Evolutionary conservation across 1,140 invertebrate species (phyloP).

Genomic region (Homalodisca vitripennis): DNA sequence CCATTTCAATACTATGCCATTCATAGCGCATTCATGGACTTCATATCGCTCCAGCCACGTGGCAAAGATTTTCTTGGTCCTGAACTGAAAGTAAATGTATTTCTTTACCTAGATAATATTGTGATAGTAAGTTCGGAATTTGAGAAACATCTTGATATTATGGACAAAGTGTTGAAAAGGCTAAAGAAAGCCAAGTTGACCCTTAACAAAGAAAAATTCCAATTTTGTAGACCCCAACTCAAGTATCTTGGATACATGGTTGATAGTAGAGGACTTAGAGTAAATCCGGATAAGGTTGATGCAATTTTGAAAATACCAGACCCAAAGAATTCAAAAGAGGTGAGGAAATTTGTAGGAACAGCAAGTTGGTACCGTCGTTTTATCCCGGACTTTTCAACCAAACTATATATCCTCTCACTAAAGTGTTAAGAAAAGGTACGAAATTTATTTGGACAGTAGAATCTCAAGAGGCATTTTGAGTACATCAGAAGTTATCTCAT

Average conservation of each 20-base stretch:
- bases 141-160: conserved; percentile 44
- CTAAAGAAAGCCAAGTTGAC: neutral
- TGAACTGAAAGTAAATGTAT: neutral
- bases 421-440: conserved; percentile 40
- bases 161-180: conserved; percentile 41
- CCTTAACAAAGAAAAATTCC: neutral
- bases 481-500: conserved; percentile 39
- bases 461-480: conserved; percentile 36
- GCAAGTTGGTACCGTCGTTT: conserved; percentile 43
- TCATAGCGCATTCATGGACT: too few relatives aligned
- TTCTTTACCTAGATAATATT: conserved; percentile 49
- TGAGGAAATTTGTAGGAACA: conserved; percentile 43
- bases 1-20: conserved; percentile 49
- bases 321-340: conserved; percentile 37
- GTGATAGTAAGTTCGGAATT: conserved; percentile 46
- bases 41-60: conserved; percentile 46
- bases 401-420: conserved; percentile 43
- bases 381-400: conserved; percentile 41
- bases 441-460: conserved; percentile 32
- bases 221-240: conserved; percentile 39
- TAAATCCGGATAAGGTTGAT: conserved; percentile 34
- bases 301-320: conserved; percentile 42
- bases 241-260: conserved; percentile 27
- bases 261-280: neutral
- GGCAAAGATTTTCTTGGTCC: conserved; percentile 44